phyloP scores from a whole-genome alignment of 2,113 vertebrate species.

The Podiceps cristatus region DNA sequence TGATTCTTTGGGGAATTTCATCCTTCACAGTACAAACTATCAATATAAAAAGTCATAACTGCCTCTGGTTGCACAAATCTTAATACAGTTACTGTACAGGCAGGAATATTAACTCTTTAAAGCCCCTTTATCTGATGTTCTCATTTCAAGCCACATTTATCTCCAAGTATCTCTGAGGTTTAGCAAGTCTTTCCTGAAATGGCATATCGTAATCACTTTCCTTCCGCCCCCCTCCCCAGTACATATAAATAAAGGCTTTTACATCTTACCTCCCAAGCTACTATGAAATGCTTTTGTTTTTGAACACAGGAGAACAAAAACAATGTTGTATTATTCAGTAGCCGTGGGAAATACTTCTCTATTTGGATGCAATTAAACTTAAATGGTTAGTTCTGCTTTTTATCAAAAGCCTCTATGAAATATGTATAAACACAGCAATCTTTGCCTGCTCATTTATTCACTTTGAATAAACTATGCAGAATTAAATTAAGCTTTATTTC shows the following conservation, averaged over 20 bases:
- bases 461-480: conserved; percentile 58
- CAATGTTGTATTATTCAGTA: conserved; percentile 60
- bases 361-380: conserved; percentile 66
- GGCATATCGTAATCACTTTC: not conserved
- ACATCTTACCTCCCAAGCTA: conserved; percentile 46
- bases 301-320: conserved; percentile 36
- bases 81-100: not conserved
- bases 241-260: conserved; percentile 30
- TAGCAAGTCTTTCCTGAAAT: not conserved
- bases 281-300: conserved; percentile 53
- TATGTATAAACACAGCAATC: conserved; percentile 63
- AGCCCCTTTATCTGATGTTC: not conserved
- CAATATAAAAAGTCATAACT: not conserved
- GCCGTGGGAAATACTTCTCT: conserved; percentile 63
- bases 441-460: conserved; percentile 54
- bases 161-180: not conserved
- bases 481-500: conserved; percentile 61
- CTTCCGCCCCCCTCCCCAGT: not conserved
- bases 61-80: conserved; percentile 1
- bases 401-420: conserved; percentile 66
- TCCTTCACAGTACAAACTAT: conserved; percentile 18
- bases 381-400: conserved; percentile 62
- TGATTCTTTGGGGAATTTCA: conserved; percentile 15
- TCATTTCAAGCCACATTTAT: not conserved
- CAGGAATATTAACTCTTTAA: conserved; percentile 33